Evolutionary conservation across 2,888 invertebrate genomes (phyloP), one percentile per base, ranked within the genome.

Genomic region (Leptopilina myrica): DNA sequence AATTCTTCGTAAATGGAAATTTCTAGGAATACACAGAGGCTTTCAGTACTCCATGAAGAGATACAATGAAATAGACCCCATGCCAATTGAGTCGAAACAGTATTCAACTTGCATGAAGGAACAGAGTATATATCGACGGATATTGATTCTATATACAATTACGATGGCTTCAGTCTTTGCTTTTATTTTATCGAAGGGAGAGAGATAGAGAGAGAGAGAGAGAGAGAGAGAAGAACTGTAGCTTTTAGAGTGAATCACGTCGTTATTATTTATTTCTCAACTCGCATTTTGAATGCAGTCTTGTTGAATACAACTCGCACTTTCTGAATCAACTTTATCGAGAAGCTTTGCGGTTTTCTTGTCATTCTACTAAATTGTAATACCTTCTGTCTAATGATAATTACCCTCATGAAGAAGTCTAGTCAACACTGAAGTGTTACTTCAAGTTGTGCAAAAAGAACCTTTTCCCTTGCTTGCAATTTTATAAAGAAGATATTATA

Each of bases 51-150:
- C 20, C 46, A 67, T 67, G 11, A 15, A 67, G 46, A 67, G 67
- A 67, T 8, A 67, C 20, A 67, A 67, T 67, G n/a, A 46, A 67
- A 67, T 67, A 20, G 20, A 67, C 46, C 49, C 49, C 12, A 67
- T 67, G 49, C 49, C 49, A 49, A 49, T 67, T 67, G 49, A 67
- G 67, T 67, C 49, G 20, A 67, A 67, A 11, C 67, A 67, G 20
- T 49, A 67, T 67, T 43, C 67, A 20, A 67, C 67, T 64, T 64
- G 26, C 64, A 64, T 67, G 67, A 49, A 20, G 46, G 43, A 43
- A 66, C 66, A 46, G 43, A 43, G 33, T 66, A 11, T 66, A 11
- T 66, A 43, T 66, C n/a, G 14, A 66, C 46, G 43, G 15, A 43
- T 15, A 15, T 66, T 66, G 66, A 66, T 66, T 66, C 7, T 64